Evolutionary conservation across 1,140 invertebrate species (phyloP).

Genomic region (Laodelphax striatellus): DNA sequence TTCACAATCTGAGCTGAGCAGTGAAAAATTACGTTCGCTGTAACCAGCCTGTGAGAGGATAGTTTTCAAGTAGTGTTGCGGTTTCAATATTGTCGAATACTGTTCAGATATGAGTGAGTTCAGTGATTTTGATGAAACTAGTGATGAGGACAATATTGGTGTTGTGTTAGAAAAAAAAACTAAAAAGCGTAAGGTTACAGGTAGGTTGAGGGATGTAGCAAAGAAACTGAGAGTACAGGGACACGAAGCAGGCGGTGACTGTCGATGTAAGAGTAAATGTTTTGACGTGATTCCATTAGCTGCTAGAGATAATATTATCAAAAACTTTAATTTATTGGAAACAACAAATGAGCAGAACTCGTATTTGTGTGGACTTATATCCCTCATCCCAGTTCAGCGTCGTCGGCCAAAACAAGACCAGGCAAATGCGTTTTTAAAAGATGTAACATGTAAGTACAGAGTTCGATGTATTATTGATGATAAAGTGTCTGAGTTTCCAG

Average conservation of each 20-base stretch:
- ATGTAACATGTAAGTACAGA: slow-evolving; percentile 1
- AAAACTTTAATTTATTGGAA: neutral
- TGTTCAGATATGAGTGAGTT: no score
- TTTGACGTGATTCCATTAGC: slow-evolving; percentile 11
- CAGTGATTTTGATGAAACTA: no score
- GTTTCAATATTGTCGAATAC: no score
- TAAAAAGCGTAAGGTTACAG: no score
- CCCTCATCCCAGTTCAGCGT: slow-evolving; percentile 7
- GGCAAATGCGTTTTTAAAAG: slow-evolving; percentile 2
- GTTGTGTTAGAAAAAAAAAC: no score
- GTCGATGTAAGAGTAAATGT: slow-evolving; percentile 9
- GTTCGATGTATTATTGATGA: neutral
- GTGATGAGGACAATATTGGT: no score
- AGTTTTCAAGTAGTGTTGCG: no score
- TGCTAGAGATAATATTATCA: neutral
- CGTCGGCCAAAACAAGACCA: slow-evolving; percentile 6
- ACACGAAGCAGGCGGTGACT: slow-evolving; percentile 5
- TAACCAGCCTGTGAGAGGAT: no score
- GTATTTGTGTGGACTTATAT: slow-evolving; percentile 7
- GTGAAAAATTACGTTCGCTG: no score
- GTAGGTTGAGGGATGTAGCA: no score
- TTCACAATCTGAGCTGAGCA: no score
- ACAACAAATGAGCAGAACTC: neutral
- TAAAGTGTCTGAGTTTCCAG: neutral
- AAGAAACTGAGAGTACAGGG: slow-evolving; percentile 6